Evolutionary conservation across 2,888 invertebrate genomes (phyloP).

Genomic region (Callosobruchus maculatus): DNA sequence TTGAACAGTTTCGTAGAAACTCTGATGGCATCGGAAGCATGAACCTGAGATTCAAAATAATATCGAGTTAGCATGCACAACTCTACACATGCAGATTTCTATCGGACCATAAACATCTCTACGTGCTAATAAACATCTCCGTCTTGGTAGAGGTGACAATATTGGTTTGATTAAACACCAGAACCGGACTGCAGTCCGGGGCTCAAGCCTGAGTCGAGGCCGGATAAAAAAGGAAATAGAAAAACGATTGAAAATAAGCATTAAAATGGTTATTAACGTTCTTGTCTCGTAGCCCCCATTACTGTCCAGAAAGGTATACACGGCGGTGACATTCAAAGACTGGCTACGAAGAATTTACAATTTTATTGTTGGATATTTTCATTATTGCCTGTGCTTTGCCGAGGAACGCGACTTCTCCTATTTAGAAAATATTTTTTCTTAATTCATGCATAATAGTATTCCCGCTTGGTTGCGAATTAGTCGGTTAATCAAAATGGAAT

Average conservation of each 20-base stretch:
- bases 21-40: too few species aligned
- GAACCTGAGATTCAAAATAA: too few species aligned
- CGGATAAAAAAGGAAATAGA: slow-evolving; percentile 14
- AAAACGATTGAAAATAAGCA: slow-evolving; percentile 35
- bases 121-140: too few species aligned
- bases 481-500: not conserved
- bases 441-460: slow-evolving; percentile 27
- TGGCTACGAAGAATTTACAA: slow-evolving; percentile 40
- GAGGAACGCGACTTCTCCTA: slow-evolving; percentile 36
- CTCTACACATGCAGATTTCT: too few species aligned
- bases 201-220: not conserved
- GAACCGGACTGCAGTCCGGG: not conserved
- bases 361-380: slow-evolving; percentile 47
- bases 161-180: not conserved
- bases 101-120: too few species aligned
- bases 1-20: too few species aligned
- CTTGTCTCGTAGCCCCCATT: slow-evolving; percentile 42
- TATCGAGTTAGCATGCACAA: too few species aligned
- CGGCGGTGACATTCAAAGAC: slow-evolving; percentile 44
- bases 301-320: slow-evolving; percentile 43
- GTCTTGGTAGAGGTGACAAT: too few species aligned
- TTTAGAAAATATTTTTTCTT: slow-evolving; percentile 34
- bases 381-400: slow-evolving; percentile 37
- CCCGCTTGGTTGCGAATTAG: not conserved
- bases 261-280: slow-evolving; percentile 42